Evolutionary conservation across 2,797 vertebrate genomes (phyloP), one percentile per base, ranked within the genome.

Genomic region (Semaprochilodus insignis): DNA sequence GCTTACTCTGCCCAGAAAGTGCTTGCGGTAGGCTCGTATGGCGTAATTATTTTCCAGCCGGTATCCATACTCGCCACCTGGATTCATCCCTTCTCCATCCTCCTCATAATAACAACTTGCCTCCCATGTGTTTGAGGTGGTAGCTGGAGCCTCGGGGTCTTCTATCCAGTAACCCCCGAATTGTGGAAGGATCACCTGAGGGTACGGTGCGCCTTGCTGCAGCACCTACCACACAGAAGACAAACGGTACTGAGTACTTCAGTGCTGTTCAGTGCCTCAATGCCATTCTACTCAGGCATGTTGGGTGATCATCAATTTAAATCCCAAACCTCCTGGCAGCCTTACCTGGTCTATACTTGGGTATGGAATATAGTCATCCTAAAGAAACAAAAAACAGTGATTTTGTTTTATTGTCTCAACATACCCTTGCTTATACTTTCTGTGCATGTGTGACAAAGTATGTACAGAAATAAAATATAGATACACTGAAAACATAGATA

Each of bases 151-250:
- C 1, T 95, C 94, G 0, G 93, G 85, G 48, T 96, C 96, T 88
- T 99, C 97, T 0, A 98, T 98, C 97, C 97, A 98, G 92, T 98
- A 99, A 55, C 97, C 97, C 81, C 97, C 97, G 0, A 97, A 97
- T 91, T 96, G 94, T 0, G 97, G 97, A 75, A 96, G 92, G 83
- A 99, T 94, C 87, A 99, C 96, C 92, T 97, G 96, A 55, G 97
- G 97, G 88, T 96, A 98, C 0, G 97, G 93, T 16, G 90, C 91
- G 51, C 97, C 95, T 80, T 96, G 92, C 60, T 95, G 93, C 90
- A 99, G 88, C 66, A 99, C 97, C 97, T 99, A 88, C 69, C 4
- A 48, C 27, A 82, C 23, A 78, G 25, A 48, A 70, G 66, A 23
- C 78, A 83, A 67, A 67, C 25, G 27, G 15, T 65, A 36, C 27